phyloP scores from a whole-genome alignment of 92 coral and sea anemone species.

The Montipora capitata region DNA sequence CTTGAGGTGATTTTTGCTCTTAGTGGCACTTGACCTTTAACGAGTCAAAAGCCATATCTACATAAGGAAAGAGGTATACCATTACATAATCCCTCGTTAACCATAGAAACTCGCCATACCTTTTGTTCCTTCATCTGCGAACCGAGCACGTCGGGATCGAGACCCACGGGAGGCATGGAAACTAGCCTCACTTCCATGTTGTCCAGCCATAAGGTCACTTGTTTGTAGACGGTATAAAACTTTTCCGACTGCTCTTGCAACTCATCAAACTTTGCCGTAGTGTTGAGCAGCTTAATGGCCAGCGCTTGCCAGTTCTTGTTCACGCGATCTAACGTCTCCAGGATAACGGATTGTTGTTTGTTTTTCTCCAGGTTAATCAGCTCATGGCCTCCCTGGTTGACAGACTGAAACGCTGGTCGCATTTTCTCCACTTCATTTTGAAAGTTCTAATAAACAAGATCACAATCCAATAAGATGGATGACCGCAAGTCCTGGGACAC shows the following conservation, averaged over 20 bases:
- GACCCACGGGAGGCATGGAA: slow-evolving; percentile 91
- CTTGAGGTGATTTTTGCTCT: too few species aligned
- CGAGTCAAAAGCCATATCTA: too few species aligned
- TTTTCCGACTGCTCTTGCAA: slow-evolving; percentile 91
- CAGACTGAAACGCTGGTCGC: slow-evolving; percentile 95
- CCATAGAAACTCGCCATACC: slow-evolving; percentile 46
- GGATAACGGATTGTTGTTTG: slow-evolving; percentile 89
- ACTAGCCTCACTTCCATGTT: slow-evolving; percentile 87
- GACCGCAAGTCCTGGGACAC: too few species aligned
- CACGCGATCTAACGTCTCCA: slow-evolving; percentile 91
- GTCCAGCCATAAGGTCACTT: slow-evolving; percentile 90
- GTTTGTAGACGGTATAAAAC: slow-evolving; percentile 86
- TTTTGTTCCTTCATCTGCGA: slow-evolving; percentile 93
- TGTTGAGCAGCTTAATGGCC: slow-evolving; percentile 93
- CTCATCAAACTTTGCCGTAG: slow-evolving; percentile 90
- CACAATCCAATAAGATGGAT: background rate
- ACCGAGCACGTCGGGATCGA: slow-evolving; percentile 96
- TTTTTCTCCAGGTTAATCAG: slow-evolving; percentile 90
- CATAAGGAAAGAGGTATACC: too few species aligned
- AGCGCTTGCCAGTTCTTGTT: slow-evolving; percentile 98
- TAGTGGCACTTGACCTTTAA: too few species aligned
- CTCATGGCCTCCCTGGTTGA: slow-evolving; percentile 98
- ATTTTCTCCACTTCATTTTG: slow-evolving; percentile 93
- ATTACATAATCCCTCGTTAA: too few species aligned
- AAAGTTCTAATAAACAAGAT: slow-evolving; percentile 66